A percentile compares a stretch with the other conserved stretches of the same genome.
These are phyloP conservation scores for Psilanteris sp. DNA, from an alignment of 1,140 invertebrate genomes.

Conservation along the genomic window DNA sequence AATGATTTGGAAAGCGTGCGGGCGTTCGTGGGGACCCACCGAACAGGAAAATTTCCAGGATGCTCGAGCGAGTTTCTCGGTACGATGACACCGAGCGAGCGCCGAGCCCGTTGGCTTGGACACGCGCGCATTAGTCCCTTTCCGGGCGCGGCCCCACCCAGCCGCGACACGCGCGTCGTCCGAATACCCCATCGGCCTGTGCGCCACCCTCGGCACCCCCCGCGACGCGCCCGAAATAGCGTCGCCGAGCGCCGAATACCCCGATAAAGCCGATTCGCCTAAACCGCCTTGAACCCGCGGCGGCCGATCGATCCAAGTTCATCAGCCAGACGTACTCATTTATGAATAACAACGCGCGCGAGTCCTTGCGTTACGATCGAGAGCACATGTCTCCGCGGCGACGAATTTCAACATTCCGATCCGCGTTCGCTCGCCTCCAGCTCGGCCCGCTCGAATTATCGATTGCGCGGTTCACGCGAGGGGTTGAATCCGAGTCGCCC, in stretches of 20 bases:
- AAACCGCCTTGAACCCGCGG: slow-evolving; percentile 48
- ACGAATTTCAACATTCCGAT: no score
- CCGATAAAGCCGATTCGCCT: slow-evolving; percentile 33
- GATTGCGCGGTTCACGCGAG: no score
- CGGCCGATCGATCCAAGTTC: slow-evolving; percentile 44
- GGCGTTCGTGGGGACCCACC: slow-evolving; percentile 1
- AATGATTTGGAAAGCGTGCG: slow-evolving; percentile 7
- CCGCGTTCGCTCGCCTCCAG: no score
- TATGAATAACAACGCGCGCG: no score
- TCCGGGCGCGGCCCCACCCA: slow-evolving; percentile 61
- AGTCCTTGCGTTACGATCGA: no score
- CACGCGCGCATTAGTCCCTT: slow-evolving; percentile 56
- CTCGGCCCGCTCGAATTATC: no score
- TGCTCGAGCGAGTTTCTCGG: slow-evolving; percentile 14
- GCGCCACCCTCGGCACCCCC: slow-evolving; percentile 40
- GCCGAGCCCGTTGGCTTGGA: slow-evolving; percentile 20
- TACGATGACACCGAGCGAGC: slow-evolving; percentile 27
- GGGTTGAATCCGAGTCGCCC: no score
- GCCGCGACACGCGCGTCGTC: slow-evolving; percentile 37
- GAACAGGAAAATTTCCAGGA: slow-evolving; percentile 23
- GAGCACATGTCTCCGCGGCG: no score
- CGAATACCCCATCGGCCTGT: slow-evolving; percentile 22
- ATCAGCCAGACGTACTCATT: slow-evolving; percentile 39
- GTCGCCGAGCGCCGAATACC: slow-evolving; percentile 21
- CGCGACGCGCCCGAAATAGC: slow-evolving; percentile 54